phyloP scores from a whole-genome alignment of 2,797 vertebrate species.

The Danio albolineatus region DNA sequence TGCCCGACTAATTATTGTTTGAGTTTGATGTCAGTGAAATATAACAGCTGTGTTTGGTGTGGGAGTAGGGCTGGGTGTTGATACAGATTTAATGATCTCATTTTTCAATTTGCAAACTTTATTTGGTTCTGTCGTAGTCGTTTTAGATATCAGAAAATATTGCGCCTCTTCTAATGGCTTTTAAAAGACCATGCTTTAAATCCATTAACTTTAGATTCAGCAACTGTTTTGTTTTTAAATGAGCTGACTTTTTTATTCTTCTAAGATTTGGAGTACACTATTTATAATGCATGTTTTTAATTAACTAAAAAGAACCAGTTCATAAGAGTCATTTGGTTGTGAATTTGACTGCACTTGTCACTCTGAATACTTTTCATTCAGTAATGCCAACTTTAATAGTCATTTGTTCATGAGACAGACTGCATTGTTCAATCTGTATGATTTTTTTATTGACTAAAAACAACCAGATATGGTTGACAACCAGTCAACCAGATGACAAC shows the following conservation, averaged over 20 bases:
- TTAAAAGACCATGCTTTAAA: neutral
- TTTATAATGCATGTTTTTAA: neutral
- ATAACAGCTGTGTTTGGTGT: slow-evolving; percentile 39
- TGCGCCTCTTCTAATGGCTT: neutral
- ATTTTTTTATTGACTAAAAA: neutral
- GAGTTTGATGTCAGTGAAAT: slow-evolving; percentile 18
- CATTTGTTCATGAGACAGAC: neutral
- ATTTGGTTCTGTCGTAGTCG: neutral
- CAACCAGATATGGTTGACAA: too few species aligned
- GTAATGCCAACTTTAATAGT: neutral
- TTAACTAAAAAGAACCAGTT: neutral
- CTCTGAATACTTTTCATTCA: neutral
- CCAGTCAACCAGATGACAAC: too few species aligned
- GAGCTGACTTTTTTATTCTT: neutral
- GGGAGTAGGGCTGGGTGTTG: slow-evolving; percentile 13
- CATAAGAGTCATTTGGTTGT: neutral
- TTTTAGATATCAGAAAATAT: neutral
- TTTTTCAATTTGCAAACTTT: neutral
- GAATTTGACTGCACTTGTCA: neutral
- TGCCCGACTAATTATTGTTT: slow-evolving; percentile 33
- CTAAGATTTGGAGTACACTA: neutral
- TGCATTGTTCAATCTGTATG: too few species aligned
- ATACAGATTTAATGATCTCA: neutral
- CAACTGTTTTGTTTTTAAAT: neutral
- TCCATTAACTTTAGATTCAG: too few species aligned